A percentile compares a stretch with the other conserved stretches of the same genome.
Conservation (phyloP, 2,113 vertebrate genomes). For the Campylorhamphus procurvoides region DNA sequence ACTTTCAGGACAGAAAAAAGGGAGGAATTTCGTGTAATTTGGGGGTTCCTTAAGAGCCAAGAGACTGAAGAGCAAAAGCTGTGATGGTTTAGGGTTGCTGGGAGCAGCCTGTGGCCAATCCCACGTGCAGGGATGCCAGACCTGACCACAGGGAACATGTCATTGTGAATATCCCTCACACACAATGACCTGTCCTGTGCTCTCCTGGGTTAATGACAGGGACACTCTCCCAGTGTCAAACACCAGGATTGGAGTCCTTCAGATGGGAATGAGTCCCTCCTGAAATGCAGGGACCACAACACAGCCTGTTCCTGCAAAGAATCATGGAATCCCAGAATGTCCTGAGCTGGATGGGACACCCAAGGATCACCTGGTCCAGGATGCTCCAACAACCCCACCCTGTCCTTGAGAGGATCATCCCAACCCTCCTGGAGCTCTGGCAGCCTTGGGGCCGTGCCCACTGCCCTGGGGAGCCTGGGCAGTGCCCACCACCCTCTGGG, state of each 20-base stretch:
- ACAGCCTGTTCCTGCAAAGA: neutral
- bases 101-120: neutral
- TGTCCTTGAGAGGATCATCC: neutral
- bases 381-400: neutral
- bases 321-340: neutral
- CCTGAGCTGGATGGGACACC: rapidly evolving
- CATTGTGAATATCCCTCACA: rapidly evolving
- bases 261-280: neutral
- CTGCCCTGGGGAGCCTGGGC: neutral
- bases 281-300: neutral
- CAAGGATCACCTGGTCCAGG: neutral
- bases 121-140: rapidly evolving
- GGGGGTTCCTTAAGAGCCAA: neutral
- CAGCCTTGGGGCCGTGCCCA: neutral
- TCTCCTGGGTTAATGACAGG: neutral
- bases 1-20: neutral
- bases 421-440: neutral
- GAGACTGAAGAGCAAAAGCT: neutral
- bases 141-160: rapidly evolving
- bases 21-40: neutral
- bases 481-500: neutral
- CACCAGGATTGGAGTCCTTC: neutral
- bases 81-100: neutral
- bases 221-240: neutral
- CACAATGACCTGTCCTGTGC: neutral